Conservation (phyloP, 1,140 invertebrate genomes). For the Zaprionus nigranus region DNA sequence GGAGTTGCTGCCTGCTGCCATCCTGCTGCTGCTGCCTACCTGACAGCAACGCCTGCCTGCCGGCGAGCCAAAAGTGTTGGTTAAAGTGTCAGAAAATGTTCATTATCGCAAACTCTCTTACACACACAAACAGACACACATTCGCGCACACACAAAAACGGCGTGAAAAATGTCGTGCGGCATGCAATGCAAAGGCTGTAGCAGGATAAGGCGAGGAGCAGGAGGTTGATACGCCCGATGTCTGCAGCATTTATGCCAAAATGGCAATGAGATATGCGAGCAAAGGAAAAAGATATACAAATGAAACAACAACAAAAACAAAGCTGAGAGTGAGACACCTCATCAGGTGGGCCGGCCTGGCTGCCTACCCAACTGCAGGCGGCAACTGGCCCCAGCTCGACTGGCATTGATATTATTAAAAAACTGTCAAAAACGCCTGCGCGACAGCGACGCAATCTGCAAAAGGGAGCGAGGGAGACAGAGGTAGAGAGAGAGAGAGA, state of each 20-base stretch:
- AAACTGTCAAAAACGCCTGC: constrained; percentile 82
- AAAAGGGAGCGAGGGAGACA: constrained; percentile 11
- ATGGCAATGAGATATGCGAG: constrained; percentile 65
- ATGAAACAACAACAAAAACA: constrained; percentile 21
- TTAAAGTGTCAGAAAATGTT: constrained; percentile 82
- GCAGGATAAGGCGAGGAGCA: constrained; percentile 29
- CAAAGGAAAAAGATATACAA: constrained; percentile 45
- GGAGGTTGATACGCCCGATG: constrained; percentile 55
- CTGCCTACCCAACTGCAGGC: constrained; percentile 39
- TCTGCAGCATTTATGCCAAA: constrained; percentile 80
- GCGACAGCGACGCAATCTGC: constrained; percentile 60
- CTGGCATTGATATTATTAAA: constrained; percentile 76
- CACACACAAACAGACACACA: constrained; percentile 38
- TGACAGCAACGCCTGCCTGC: constrained; percentile 45
- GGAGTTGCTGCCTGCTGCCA: constrained; percentile 26
- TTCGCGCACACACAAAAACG: constrained; percentile 31
- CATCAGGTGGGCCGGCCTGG: constrained; percentile 61
- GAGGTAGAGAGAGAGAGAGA: constrained; percentile 15
- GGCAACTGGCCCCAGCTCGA: constrained; percentile 22
- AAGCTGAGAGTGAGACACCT: constrained; percentile 17
- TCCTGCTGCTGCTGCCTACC: constrained; percentile 41
- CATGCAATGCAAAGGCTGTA: constrained; percentile 65
- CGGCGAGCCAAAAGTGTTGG: constrained; percentile 75
- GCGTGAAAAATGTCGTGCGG: constrained; percentile 79
- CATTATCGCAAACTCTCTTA: constrained; percentile 67